A percentile compares a stretch with the other conserved stretches of the same genome.
Evolutionary conservation across 2,113 vertebrate genomes (phyloP).

Genomic region (Reinhardtius hippoglossoides): DNA sequence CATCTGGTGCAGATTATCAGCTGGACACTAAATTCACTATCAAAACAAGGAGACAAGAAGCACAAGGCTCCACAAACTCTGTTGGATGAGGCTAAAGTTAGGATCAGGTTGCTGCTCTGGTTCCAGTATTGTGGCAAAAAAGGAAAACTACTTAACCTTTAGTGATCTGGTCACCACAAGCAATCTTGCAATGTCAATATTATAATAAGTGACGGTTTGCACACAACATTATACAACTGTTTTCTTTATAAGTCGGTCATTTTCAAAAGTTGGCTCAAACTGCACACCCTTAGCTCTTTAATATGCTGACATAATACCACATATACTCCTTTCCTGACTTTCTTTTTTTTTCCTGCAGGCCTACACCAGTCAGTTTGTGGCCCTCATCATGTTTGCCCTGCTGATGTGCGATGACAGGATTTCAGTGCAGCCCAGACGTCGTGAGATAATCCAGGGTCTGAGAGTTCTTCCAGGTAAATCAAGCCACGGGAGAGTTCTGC

Average conservation of each 20-base stretch:
- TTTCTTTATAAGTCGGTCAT: background rate
- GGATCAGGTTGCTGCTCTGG: constrained; percentile 20
- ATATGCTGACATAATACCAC: constrained; percentile 1
- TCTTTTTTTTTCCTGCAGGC: constrained; percentile 81
- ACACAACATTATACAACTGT: background rate
- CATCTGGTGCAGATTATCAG: constrained; percentile 70
- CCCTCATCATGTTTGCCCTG: constrained; percentile 97
- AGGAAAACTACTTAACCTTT: background rate
- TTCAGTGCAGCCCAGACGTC: constrained; percentile 95
- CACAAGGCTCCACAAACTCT: background rate
- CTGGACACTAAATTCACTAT: constrained; percentile 33
- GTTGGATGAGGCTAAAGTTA: constrained; percentile 10
- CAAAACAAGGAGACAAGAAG: constrained; percentile 17
- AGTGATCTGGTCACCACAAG: background rate
- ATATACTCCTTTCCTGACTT: background rate
- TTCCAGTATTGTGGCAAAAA: constrained; percentile 11
- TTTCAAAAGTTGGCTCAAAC: background rate
- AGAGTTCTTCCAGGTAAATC: constrained; percentile 90
- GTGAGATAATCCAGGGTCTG: constrained; percentile 94
- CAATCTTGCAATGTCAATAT: background rate
- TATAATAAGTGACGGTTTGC: background rate
- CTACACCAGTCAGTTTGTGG: constrained; percentile 98
- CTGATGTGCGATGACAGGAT: constrained; percentile 98
- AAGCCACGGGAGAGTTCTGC: background rate
- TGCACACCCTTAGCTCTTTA: background rate